Evolutionary conservation across 2,797 vertebrate genomes (phyloP), one percentile per base, ranked within the genome.

Genomic region (Manis javanica): DNA sequence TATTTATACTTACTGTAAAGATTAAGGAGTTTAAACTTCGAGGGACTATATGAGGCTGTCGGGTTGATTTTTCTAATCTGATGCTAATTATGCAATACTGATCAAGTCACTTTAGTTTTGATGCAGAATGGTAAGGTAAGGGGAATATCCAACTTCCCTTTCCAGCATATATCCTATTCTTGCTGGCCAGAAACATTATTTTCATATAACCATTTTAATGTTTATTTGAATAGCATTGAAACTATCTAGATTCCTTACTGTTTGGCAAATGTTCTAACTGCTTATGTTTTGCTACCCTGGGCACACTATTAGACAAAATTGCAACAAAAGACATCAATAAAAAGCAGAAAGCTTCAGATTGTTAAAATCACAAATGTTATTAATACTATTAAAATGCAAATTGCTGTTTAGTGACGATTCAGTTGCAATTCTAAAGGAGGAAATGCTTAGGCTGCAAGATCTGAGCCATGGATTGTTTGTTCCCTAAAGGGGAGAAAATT

Each of bases 351-450:
- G 77, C 91, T 96, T 97, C 90, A 90, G 85, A 97, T 93, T 94
- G 96, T 97, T 97, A 90, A 97, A 97, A 98, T 95, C 94, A 77
- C 0, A n/a, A 81, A 49, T 95, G 90, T 97, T 98, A 97, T 90
- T 96, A 78, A 66, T 88, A 84, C 97, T 79, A 93, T 98, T 96
- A 97, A 97, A 74, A 87, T 97, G 94, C 83, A 89, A 94, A 97
- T 97, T 98, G 77, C 63, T 71, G 46, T 37, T 77, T 95, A 95
- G 91, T 77, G 78, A 82, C 97, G 88, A 87, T 93, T 90, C 94
- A 31, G 46, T 83, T 82, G 66, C 72, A 61, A 64, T 96, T 97
- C 94, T 69, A 68, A 97, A 95, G 64, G 26, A 63, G 91, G 37
- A 95, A 91, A 94, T 94, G 97, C 98, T 97, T 95, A 95, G 97